Conservation (phyloP, 2,113 vertebrate species). For the Gorsachius goisagi region DNA sequence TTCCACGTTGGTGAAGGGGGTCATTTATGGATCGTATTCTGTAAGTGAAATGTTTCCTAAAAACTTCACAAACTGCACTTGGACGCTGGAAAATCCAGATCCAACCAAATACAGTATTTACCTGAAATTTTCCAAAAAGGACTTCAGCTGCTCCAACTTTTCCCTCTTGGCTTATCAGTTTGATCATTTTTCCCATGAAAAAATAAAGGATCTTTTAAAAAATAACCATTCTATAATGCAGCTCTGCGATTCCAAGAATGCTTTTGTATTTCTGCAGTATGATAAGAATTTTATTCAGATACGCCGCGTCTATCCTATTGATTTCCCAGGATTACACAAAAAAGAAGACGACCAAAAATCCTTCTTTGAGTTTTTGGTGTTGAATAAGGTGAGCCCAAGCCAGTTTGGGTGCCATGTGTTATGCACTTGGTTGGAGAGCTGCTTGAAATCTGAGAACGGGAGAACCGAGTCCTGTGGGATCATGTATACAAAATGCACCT, state of each 20-base stretch:
- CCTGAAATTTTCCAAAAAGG: constrained; percentile 99
- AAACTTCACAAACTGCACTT: constrained; percentile 99
- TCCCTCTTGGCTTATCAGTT: constrained; percentile 98
- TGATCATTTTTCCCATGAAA: constrained; percentile 98
- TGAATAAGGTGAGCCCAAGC: constrained; percentile 99
- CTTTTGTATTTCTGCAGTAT: constrained; percentile 97
- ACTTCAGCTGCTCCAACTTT: constrained; percentile 97
- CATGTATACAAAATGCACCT: constrained; percentile 98
- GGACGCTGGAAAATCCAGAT: constrained; percentile 99
- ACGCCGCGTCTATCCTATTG: constrained; percentile 90
- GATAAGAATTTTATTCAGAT: constrained; percentile 99
- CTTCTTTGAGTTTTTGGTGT: constrained; percentile 96
- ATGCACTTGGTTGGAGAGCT: constrained; percentile 98
- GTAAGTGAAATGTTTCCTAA: constrained; percentile 99
- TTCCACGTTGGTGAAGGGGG: constrained; percentile 99
- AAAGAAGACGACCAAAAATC: constrained; percentile 92
- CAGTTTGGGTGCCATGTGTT: constrained; percentile 98
- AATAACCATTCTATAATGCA: constrained; percentile 98
- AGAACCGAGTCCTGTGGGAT: constrained; percentile 95
- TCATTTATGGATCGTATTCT: constrained; percentile 99
- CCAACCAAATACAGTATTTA: constrained; percentile 99
- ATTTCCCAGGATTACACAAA: constrained; percentile 92
- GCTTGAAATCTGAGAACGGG: constrained; percentile 94
- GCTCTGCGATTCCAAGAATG: constrained; percentile 94
- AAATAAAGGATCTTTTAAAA: constrained; percentile 97